Evolutionary conservation across 1,140 invertebrate genomes (phyloP).

Genomic region (Euborellia annulipes): DNA sequence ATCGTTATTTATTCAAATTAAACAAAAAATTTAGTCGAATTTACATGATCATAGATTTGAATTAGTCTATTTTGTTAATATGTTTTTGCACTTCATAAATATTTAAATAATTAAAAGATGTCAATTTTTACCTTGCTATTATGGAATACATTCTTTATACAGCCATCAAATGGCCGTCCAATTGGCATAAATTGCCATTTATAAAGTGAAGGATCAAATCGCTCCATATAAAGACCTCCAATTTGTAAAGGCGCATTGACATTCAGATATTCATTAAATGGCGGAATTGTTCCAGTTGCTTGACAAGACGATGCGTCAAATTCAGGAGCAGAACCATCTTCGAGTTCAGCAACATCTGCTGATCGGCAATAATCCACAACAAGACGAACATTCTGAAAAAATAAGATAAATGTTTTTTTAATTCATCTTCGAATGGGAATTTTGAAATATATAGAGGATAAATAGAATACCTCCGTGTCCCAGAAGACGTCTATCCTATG

Average conservation of each 20-base stretch:
- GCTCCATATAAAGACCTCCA: slow-evolving; percentile 67
- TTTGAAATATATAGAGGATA: neutral
- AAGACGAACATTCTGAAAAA: slow-evolving; percentile 55
- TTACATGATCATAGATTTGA: too few species aligned
- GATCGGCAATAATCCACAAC: slow-evolving; percentile 84
- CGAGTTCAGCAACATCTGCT: slow-evolving; percentile 67
- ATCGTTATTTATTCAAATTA: too few species aligned
- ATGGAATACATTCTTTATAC: slow-evolving; percentile 86
- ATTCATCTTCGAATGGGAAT: too few species aligned
- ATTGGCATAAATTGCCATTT: slow-evolving; percentile 74
- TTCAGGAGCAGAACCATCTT: slow-evolving; percentile 64
- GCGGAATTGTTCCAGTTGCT: slow-evolving; percentile 70
- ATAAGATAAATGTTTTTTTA: slow-evolving; percentile 10
- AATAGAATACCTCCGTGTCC: slow-evolving; percentile 56
- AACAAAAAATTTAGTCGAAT: too few species aligned
- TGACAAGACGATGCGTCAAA: slow-evolving; percentile 81
- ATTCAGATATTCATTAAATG: slow-evolving; percentile 93
- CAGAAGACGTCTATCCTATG: slow-evolving; percentile 90
- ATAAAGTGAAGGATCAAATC: slow-evolving; percentile 70
- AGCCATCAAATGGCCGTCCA: slow-evolving; percentile 83
- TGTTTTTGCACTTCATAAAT: too few species aligned
- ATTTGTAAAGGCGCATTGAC: slow-evolving; percentile 89
- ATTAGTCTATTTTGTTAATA: too few species aligned
- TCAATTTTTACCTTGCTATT: slow-evolving; percentile 72
- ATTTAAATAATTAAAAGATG: slow-evolving; percentile 1